These are phyloP conservation scores for Patella vulgata DNA, from an alignment of 1,140 invertebrate genomes.

Conservation along the genomic window DNA sequence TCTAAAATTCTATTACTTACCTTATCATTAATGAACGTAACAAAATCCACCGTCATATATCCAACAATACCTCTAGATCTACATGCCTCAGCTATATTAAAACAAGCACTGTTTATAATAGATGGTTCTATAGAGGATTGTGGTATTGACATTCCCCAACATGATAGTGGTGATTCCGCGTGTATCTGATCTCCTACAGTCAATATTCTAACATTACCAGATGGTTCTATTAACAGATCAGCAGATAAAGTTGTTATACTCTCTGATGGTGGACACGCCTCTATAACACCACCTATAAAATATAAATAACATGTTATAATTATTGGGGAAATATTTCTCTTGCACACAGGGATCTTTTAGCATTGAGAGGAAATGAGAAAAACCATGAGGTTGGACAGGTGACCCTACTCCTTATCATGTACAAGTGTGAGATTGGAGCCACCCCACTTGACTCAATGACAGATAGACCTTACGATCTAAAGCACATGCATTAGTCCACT, in stretches of 20 bases:
- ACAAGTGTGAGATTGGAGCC: too few species aligned
- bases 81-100: conserved; percentile 60
- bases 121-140: conserved; percentile 65
- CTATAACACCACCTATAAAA: conserved; percentile 63
- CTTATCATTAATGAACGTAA: conserved; percentile 64
- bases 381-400: too few species aligned
- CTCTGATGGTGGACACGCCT: conserved; percentile 65
- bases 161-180: conserved; percentile 59
- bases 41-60: conserved; percentile 64
- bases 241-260: conserved; percentile 62
- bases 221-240: conserved; percentile 65
- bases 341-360: too few species aligned
- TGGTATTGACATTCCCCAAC: conserved; percentile 65
- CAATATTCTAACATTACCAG: conserved; percentile 53
- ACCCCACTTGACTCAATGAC: too few species aligned
- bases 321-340: conserved; percentile 1
- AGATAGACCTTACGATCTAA: too few species aligned
- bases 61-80: conserved; percentile 63
- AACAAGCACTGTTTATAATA: conserved; percentile 54
- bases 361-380: too few species aligned
- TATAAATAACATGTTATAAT: not conserved
- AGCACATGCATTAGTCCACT: too few species aligned
- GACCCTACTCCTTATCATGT: too few species aligned
- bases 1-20: too few species aligned
- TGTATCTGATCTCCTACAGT: conserved; percentile 65